Evolutionary conservation across 2,113 vertebrate genomes (phyloP), one percentile per base, ranked within the genome.

Genomic region (Notothenia coriiceps): DNA sequence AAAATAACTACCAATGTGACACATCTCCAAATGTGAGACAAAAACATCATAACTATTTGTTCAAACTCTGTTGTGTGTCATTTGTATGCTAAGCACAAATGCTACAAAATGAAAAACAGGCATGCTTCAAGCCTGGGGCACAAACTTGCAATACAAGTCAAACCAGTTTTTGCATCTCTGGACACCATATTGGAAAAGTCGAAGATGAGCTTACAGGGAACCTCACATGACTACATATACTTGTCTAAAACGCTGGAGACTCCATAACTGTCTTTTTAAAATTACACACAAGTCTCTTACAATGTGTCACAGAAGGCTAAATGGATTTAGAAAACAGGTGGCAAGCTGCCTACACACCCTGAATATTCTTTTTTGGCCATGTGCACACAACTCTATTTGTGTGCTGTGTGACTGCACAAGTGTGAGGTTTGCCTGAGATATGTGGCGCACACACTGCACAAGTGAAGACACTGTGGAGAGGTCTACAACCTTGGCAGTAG

Each of bases 311-410:
- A 44, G n/a, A 61, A 66, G 18, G 77, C 59, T 79, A 78, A 77
- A 81, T 33, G 33, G 15, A 84, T 67, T 33, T 40, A 46, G 1
- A n/a, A 25, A 83, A 83, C 80, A 82, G 86, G 81, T 89, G 90
- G 55, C 52, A 62, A 69, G 73, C 5, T 65, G 76, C 57, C 35
- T 35, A 50, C 35, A 52, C 61, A 43, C 52, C 51, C 56, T 25
- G 52, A 52, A 86, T 71, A 63, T 55, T 47, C 51, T 9, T 33
- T 17, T 11, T 52, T 40, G 51, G 43, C 20, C 50, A 59, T 10
- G 40, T 33, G 47, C 22, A 18, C 17, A 35, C 47, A n/a, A 20
- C 20, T 84, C 61, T 79, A 60, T 83, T 80, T 67, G 46, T 63
- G 81, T 50, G 47, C 40, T 0, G 2, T 15, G 69, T 75, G 50